Percentiles rank a stretch among this genome's conserved stretches.
These are phyloP conservation scores for Microchirus variegatus DNA, from an alignment of 2,797 vertebrate genomes.

Conservation along the genomic window DNA sequence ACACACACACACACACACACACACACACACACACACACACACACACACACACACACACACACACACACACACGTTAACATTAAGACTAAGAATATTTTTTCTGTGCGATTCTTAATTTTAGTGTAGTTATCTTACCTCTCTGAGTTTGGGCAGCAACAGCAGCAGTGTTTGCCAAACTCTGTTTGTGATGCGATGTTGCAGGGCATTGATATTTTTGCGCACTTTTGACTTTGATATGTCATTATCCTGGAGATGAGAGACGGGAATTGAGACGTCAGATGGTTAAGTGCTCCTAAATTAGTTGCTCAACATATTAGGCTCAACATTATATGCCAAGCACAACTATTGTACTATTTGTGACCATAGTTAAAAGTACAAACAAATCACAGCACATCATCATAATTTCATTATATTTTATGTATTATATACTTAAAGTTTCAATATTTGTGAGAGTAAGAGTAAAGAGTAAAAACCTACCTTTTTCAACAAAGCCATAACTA, in stretches of 20 bases:
- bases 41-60: too few relatives aligned
- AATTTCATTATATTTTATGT: too few relatives aligned
- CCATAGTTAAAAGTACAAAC: too few relatives aligned
- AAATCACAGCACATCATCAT: too few relatives aligned
- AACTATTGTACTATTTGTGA: too few relatives aligned
- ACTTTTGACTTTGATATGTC: conserved; percentile 85
- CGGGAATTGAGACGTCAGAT: not conserved
- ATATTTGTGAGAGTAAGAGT: too few relatives aligned
- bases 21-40: too few relatives aligned
- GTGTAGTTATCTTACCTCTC: conserved; percentile 78
- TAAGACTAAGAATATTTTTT: conserved; percentile 13
- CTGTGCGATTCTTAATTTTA: not conserved
- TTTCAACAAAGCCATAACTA: conserved; percentile 85
- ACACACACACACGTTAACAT: not conserved
- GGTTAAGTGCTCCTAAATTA: conserved; percentile 4
- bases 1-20: not conserved
- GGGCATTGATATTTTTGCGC: conserved; percentile 91
- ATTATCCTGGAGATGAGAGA: conserved; percentile 80
- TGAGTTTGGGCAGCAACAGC: conserved; percentile 88
- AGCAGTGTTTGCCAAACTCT: conserved; percentile 92
- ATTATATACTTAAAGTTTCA: too few relatives aligned
- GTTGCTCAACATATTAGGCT: not conserved
- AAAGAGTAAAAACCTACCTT: conserved; percentile 78
- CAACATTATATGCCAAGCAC: not conserved
- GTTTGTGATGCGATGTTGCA: conserved; percentile 93